Base-by-base conservation (phyloP, 2,888 invertebrate species). In the Ischnus inquisitorius region DNA sequence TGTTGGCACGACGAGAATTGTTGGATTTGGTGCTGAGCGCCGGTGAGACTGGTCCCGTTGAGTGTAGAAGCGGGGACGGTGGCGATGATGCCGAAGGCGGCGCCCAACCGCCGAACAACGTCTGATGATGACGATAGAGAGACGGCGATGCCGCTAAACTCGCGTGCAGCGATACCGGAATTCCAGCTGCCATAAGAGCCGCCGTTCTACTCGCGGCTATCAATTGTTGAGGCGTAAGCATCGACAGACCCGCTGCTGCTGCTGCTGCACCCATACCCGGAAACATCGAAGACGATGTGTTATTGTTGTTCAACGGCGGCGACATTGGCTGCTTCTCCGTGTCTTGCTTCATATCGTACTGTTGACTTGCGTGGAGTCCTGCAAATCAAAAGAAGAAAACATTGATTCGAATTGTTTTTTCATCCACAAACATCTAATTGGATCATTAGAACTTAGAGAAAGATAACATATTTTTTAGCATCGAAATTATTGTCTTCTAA, bases 41-140 rank as follows among this genome's bases (percentile, higher is more conserved):
- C 79, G 88, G 95, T 93, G 90, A 92, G 0, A 92, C 87, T 0
- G 92, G 89, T 0, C 91, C 89, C 0, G 89, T 87, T 0, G 91
- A 86, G 12, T 88, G 90, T 19, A 89, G 89, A 16, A 95, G 94
- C 16, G 95, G 94, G 0, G 95, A 95, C 43, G 95, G 94, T 19
- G 95, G 96, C 16, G 93, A 92, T 0, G 95, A 94, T 0, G 95
- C 95, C 3, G 95, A 95, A 16, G 91, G 93, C 43, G 91, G 93
- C 60, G 89, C 90, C 94, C 94, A 94, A 48, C 95, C 94, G 90
- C 94, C 94, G 87, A 95, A 95, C 25, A 95, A 94, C 77, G 95
- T 94, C 85, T 96, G 94, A 39, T 95, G 95, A 51, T 95, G 95
- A 62, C 95, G 95, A 93, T 96, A 96, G 82, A 96, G 94, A 77